Evolutionary conservation across 2,113 vertebrate genomes (phyloP), one percentile per base, ranked within the genome.

Genomic region (Todiramphus chloris): DNA sequence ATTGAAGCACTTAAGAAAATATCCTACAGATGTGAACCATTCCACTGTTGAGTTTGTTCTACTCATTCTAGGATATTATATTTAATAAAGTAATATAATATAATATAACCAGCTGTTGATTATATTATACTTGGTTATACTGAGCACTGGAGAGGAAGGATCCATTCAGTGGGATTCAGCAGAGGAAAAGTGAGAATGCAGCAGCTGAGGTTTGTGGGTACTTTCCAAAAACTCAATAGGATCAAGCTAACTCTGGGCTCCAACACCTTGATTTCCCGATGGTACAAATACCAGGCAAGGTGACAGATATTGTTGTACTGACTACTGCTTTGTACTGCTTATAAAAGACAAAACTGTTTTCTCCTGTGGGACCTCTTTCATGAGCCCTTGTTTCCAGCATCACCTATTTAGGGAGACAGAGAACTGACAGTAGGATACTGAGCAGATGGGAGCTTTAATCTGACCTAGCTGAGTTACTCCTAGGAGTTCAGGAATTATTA

Each of bases 1-100:
- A 95, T 31, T 88, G 48, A 76, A 89, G 53, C 72, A 88, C 75
- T 94, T 86, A 62, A 90, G 53, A 79, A 93, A 88, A 86, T 88
- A 88, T 83, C 37, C 58, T 58, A 75, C 62, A 72, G 37, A 76
- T 90, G 62, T 67, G 75, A 89, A 37, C 60, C 56, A 63, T 82
- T 95, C n/a, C 28, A 58, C 64, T 79, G 35, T 39, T 39, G 31
- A 82, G 24, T 92, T 88, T 85, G 43, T 74, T 87, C 69, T 81
- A 70, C 31, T 81, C 64, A 70, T 58, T 58, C 33, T 43, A 48
- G 24, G 16, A 48, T 74, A 77, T 77, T 77, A 70, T 72, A 81
- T 93, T 91, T 74, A 89, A 85, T 74, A 77, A 82, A 83, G n/a
- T n/a, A 41, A 41, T 41, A 41, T 41, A 11, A 41, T 41, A 17